Conservation (phyloP, 2,888 invertebrate species). For the Spisula solida region DNA sequence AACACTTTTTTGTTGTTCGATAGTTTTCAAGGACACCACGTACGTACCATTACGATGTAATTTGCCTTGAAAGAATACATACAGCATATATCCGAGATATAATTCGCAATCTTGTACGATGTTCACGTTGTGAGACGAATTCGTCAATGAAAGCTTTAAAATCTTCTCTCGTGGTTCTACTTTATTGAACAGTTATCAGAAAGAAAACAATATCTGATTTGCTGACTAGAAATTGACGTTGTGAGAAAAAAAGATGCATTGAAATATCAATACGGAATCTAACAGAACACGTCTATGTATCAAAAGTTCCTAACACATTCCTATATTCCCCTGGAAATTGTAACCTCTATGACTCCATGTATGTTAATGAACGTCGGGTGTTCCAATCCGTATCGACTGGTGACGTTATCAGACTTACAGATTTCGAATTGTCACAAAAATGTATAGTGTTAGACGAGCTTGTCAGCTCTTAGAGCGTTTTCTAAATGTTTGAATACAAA, state of each 20-base stretch:
- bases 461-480: constrained; percentile 67
- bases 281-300: not conserved
- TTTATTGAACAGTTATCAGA: constrained; percentile 4
- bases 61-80: too few species aligned
- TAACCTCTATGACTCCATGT: not conserved
- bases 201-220: not conserved
- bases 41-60: too few species aligned
- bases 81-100: too few species aligned
- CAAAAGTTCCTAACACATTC: constrained; percentile 21
- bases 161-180: too few species aligned
- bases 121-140: too few species aligned
- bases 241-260: constrained; percentile 2
- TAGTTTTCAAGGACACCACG: too few species aligned
- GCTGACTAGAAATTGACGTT: not conserved
- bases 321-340: not conserved
- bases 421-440: constrained; percentile 72
- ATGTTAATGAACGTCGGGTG: constrained; percentile 39
- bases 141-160: too few species aligned
- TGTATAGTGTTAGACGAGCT: constrained; percentile 50
- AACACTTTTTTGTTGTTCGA: too few species aligned
- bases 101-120: too few species aligned
- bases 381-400: constrained; percentile 13
- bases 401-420: constrained; percentile 62
- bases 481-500: constrained; percentile 63
- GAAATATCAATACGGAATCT: not conserved